Evolutionary conservation across 2,113 vertebrate genomes (phyloP), one percentile per base, ranked within the genome.

Genomic region (Microtus oregoni): DNA sequence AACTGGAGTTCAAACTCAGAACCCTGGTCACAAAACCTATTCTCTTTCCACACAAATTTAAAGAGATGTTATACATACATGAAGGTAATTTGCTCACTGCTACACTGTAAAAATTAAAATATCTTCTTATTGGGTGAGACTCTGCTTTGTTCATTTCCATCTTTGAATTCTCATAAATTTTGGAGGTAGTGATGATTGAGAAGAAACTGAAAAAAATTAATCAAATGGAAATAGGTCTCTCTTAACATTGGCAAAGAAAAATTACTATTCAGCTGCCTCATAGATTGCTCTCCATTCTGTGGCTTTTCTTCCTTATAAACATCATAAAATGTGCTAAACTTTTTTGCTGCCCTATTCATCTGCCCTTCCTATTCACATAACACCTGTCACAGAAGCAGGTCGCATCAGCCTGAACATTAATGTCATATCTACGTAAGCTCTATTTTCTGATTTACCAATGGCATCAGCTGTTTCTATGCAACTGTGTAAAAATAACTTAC

Each of bases 391-490:
- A 92, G 96, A 90, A 52, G 11, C 24, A 90, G 12, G 81, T 89
- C 61, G 26, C 67, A 1, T 92, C 55, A 73, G 32, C 20, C 6
- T 91, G 72, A 96, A 89, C 6, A 96, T 52, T 65, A 88, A 76
- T 72, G 13, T 70, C 41, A 72, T 88, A 44, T 50, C 76, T 50
- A 81, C 79, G 50, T 35, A 90, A 26, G 47, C 4, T 86, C 83
- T 86, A 87, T 81, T 92, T 90, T 26, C 85, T 97, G 14, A 79
- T 81, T 88, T 94, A n/a, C 83, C 50, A 90, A 8, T 65, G 86
- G 75, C 12, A 63, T 77, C 22, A 87, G 47, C 24, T 94, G 3
- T 83, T 79, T 94, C 94, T 92, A 72, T 35, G 85, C 15, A 79
- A 95, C 79, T 44, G 14, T 17, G 52, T 4, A 61, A 47, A 76